Conservation (phyloP, 2,797 vertebrate genomes). For the Setipinna tenuifilis region DNA sequence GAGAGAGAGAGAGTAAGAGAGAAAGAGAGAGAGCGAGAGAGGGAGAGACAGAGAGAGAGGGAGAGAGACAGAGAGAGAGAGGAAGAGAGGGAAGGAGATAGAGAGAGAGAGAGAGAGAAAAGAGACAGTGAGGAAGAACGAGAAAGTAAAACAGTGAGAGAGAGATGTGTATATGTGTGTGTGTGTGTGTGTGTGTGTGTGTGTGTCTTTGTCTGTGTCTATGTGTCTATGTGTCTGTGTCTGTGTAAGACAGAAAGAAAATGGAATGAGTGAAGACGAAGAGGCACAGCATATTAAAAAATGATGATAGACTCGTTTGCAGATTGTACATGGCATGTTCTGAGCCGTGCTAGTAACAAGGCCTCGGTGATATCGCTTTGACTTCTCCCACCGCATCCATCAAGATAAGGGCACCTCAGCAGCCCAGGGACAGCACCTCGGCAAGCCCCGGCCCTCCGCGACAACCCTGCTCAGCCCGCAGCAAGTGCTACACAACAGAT, state of each 20-base stretch:
- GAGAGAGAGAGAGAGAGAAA: no score
- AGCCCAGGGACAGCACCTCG: neutral
- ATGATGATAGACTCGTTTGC: neutral
- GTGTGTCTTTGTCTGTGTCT: no score
- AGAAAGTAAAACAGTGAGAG: no score
- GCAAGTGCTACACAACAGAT: neutral
- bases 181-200: neutral
- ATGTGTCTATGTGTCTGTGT: neutral
- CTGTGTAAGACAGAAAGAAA: neutral
- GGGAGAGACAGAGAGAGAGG: slow-evolving; percentile 34
- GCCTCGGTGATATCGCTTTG: neutral
- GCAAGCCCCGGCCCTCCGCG: neutral
- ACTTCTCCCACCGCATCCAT: neutral
- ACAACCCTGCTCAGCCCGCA: neutral
- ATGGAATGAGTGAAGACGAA: neutral
- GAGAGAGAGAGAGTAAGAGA: neutral
- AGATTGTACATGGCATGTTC: neutral
- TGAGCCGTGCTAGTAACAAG: neutral
- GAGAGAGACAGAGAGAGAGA: slow-evolving; percentile 30
- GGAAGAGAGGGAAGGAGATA: neutral
- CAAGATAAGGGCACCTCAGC: neutral
- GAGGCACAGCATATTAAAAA: slow-evolving; percentile 10
- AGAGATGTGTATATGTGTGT: no score
- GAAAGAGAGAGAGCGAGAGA: neutral
- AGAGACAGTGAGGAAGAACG: no score